Conservation (phyloP, 2,888 invertebrate genomes). For the Muschampia staudingeri region DNA sequence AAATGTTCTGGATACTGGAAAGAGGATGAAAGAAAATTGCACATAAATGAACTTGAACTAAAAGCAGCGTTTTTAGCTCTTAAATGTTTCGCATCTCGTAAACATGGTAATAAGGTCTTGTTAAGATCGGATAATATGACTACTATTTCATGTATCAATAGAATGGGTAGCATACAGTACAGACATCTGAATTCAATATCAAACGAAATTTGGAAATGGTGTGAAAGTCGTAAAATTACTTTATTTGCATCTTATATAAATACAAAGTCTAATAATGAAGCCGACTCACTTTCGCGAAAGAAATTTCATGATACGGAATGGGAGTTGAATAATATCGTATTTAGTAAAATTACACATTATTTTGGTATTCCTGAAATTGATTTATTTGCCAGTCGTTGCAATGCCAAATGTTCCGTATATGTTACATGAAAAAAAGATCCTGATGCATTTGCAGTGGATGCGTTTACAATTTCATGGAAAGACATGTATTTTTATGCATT, state of each 20-base stretch:
- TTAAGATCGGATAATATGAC: slow-evolving; percentile 49
- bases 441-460: slow-evolving; percentile 40
- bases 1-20: slow-evolving; percentile 33
- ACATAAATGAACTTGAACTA: slow-evolving; percentile 56
- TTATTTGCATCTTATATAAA: slow-evolving; percentile 53
- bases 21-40: slow-evolving; percentile 7
- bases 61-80: slow-evolving; percentile 51
- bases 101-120: neutral
- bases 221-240: slow-evolving; percentile 38
- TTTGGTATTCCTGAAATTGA: slow-evolving; percentile 36
- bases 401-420: slow-evolving; percentile 47
- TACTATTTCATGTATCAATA: slow-evolving; percentile 53
- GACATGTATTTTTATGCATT: slow-evolving; percentile 53
- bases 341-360: slow-evolving; percentile 1
- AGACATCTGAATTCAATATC: slow-evolving; percentile 42
- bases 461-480: slow-evolving; percentile 53
- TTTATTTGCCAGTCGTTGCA: slow-evolving; percentile 48
- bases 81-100: slow-evolving; percentile 31
- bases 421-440: slow-evolving; percentile 49
- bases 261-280: slow-evolving; percentile 36
- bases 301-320: slow-evolving; percentile 50
- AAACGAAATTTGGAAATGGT: slow-evolving; percentile 49
- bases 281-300: slow-evolving; percentile 41
- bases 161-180: slow-evolving; percentile 54
- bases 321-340: slow-evolving; percentile 34